Percentiles rank a stretch among this genome's conserved stretches.
Evolutionary conservation across 1,140 invertebrate species (phyloP).

Genomic region (Drosophila virilis): DNA sequence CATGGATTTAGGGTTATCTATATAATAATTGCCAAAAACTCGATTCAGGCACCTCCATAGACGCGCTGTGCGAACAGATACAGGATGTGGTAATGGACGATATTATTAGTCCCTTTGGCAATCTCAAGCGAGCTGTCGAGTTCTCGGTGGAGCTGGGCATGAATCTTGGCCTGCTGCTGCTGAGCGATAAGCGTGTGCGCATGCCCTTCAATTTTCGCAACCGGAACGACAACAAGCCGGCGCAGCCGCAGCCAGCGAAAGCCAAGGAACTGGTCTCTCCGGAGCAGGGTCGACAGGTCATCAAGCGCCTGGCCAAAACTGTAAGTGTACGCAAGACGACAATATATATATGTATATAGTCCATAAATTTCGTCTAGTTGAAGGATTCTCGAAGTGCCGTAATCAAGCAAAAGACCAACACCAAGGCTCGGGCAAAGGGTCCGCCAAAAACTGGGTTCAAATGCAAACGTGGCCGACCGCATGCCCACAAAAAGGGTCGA

Average conservation of each 20-base stretch:
- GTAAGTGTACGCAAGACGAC: background rate
- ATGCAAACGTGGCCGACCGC: too few species aligned
- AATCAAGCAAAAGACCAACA: background rate
- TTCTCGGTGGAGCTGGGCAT: slow-evolving; percentile 44
- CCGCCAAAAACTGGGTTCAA: background rate
- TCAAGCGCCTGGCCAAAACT: slow-evolving; percentile 1
- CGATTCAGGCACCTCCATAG: slow-evolving; percentile 22
- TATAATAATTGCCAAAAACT: too few species aligned
- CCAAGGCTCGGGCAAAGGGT: background rate
- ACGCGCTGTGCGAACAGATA: slow-evolving; percentile 25
- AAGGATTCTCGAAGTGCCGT: background rate
- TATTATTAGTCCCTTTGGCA: slow-evolving; percentile 26
- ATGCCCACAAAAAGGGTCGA: background rate
- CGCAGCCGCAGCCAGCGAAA: background rate
- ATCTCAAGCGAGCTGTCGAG: slow-evolving; percentile 37
- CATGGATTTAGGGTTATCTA: too few species aligned
- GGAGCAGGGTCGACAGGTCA: background rate
- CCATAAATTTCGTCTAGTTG: background rate
- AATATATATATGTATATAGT: too few species aligned
- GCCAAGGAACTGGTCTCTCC: fast-evolving
- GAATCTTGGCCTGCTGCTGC: slow-evolving; percentile 38
- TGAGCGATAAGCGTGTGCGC: slow-evolving; percentile 12
- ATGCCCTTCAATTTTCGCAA: slow-evolving; percentile 8
- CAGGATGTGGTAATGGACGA: slow-evolving; percentile 19
- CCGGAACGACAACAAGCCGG: background rate